These are phyloP conservation scores for Liposcelis brunnea DNA, from an alignment of 2,888 invertebrate species.

Conservation along the genomic window DNA sequence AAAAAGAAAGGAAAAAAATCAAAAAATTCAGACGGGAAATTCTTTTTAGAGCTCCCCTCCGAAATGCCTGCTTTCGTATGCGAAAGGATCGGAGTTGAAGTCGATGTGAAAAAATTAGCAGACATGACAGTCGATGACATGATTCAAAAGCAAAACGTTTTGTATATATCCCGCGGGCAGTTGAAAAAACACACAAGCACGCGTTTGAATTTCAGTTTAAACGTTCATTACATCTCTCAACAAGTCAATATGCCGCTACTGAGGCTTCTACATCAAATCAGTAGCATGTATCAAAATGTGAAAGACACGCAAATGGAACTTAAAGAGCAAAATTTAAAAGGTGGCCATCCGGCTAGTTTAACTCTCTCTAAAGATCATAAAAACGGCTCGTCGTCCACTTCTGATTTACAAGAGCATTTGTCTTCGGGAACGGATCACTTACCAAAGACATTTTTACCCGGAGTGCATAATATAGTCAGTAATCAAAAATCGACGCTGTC, in stretches of 20 bases:
- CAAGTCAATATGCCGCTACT: constrained; percentile 92
- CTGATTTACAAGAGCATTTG: constrained; percentile 42
- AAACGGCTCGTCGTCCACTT: constrained; percentile 42
- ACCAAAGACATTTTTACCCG: constrained; percentile 21
- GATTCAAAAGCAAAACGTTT: constrained; percentile 55
- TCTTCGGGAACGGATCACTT: constrained; percentile 20
- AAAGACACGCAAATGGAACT: constrained; percentile 86
- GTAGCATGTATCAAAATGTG: constrained; percentile 94
- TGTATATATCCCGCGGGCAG: constrained; percentile 73
- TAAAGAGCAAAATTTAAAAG: constrained; percentile 45
- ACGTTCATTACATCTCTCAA: constrained; percentile 79
- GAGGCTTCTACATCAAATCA: constrained; percentile 83
- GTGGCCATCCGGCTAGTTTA: constrained; percentile 24
- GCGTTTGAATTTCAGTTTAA: constrained; percentile 74
- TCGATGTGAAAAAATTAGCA: constrained; percentile 76
- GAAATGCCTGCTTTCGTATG: constrained; percentile 83
- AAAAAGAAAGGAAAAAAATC: constrained; percentile 35
- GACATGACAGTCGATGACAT: constrained; percentile 77
- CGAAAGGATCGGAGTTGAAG: constrained; percentile 75
- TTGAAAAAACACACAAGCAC: constrained; percentile 83
- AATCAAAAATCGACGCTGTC: constrained; percentile 30
- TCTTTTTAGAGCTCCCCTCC: constrained; percentile 40
- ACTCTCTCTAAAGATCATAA: constrained; percentile 29
- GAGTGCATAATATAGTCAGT: constrained; percentile 20
- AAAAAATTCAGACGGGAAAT: constrained; percentile 21